These are phyloP conservation scores for Oncorhynchus kisutch DNA, from an alignment of 2,113 vertebrate genomes.

Conservation along the genomic window DNA sequence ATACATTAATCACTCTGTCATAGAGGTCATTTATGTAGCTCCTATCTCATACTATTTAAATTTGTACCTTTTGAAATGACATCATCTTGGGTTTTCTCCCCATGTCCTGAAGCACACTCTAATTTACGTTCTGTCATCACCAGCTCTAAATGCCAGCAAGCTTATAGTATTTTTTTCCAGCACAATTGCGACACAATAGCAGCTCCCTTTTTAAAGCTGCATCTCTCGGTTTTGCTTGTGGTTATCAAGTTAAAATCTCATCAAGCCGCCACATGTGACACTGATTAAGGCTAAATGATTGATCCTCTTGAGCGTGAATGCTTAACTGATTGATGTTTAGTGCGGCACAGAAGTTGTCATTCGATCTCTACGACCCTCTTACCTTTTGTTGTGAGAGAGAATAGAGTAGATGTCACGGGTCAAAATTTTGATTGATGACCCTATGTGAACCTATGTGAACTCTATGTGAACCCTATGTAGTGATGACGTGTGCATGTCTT, in stretches of 20 bases:
- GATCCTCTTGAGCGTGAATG: background rate
- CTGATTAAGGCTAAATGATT: conserved; percentile 13
- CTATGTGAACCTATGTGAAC: no score
- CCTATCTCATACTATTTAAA: no score
- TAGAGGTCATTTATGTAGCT: conserved; percentile 26
- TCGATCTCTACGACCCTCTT: background rate
- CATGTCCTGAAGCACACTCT: conserved; percentile 35
- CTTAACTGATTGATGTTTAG: conserved; percentile 1
- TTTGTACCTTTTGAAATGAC: no score
- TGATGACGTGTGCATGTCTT: no score
- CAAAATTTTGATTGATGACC: no score
- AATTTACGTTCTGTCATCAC: conserved; percentile 57
- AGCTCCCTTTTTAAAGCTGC: background rate
- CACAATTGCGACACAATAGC: conserved; percentile 29
- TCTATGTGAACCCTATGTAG: no score
- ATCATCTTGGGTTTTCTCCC: conserved; percentile 23
- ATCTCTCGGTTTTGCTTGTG: background rate
- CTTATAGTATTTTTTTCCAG: background rate
- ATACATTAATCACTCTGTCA: conserved; percentile 55
- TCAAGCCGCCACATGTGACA: conserved; percentile 24
- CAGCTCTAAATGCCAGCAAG: no score
- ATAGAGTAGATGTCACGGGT: no score
- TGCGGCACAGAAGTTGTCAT: background rate
- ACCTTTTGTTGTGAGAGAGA: background rate
- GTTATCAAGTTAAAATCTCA: conserved; percentile 52